Conservation (phyloP, 2,888 invertebrate species). For the Lucinisca nassula region DNA sequence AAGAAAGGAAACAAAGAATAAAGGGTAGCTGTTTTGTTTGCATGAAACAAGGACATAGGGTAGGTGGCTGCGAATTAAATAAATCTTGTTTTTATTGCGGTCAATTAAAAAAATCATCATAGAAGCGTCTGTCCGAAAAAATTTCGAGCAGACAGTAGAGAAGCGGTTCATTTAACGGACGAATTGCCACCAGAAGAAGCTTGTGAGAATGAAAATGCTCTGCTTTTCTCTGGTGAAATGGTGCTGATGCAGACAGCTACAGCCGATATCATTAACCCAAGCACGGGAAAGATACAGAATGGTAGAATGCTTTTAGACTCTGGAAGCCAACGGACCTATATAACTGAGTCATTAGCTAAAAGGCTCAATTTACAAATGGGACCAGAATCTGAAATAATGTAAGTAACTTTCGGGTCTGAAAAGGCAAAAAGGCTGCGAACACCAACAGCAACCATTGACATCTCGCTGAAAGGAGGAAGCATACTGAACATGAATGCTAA, state of each 20-base stretch:
- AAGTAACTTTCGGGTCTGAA: slow-evolving; percentile 43
- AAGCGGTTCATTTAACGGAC: too few relatives aligned
- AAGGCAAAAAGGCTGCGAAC: slow-evolving; percentile 35
- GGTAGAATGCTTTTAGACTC: slow-evolving; percentile 39
- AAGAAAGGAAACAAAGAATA: neutral
- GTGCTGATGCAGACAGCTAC: too few relatives aligned
- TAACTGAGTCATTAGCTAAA: slow-evolving; percentile 27
- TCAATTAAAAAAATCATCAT: neutral
- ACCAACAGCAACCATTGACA: slow-evolving; percentile 5
- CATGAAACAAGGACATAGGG: neutral
- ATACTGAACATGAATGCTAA: slow-evolving; percentile 25
- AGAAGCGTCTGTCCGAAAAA: neutral
- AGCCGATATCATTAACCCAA: slow-evolving; percentile 5
- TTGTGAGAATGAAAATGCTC: too few relatives aligned
- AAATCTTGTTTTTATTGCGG: neutral
- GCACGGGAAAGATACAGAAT: neutral
- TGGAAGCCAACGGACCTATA: slow-evolving; percentile 50
- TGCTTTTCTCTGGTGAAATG: slow-evolving; percentile 13
- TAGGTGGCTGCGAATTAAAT: neutral
- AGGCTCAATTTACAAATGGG: slow-evolving; percentile 13
- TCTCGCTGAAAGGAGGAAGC: slow-evolving; percentile 32
- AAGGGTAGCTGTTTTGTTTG: neutral
- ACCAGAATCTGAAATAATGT: slow-evolving; percentile 25
- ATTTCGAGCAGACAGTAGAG: too few relatives aligned
- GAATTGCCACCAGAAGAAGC: too few relatives aligned